These are phyloP conservation scores for Turnix velox DNA, from an alignment of 2,113 vertebrate species.

Conservation along the genomic window DNA sequence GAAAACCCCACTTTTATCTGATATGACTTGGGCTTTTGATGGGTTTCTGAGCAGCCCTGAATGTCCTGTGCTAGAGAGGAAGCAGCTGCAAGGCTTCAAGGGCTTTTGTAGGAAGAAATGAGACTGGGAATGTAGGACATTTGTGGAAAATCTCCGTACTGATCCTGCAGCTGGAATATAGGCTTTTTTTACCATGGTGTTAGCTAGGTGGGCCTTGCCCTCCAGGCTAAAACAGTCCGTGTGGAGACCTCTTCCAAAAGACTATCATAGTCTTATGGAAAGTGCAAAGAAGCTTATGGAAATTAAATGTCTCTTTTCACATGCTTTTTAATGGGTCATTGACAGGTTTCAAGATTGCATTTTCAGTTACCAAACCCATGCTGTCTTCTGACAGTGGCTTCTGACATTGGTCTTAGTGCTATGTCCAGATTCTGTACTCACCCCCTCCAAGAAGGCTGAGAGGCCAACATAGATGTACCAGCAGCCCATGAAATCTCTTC, in stretches of 20 bases:
- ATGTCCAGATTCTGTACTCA: fast-evolving
- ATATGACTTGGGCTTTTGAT: background rate
- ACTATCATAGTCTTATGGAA: fast-evolving
- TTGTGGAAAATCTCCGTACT: background rate
- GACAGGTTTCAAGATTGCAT: background rate
- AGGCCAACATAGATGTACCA: background rate
- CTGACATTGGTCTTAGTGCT: background rate
- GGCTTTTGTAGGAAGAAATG: background rate
- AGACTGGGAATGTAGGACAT: background rate
- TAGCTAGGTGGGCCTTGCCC: background rate
- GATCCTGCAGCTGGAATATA: background rate
- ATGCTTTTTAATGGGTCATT: background rate
- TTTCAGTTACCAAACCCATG: background rate
- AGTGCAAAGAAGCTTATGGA: fast-evolving
- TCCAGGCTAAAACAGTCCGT: background rate
- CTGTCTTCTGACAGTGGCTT: background rate
- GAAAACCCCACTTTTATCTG: background rate
- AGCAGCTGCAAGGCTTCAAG: background rate
- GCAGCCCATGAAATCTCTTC: background rate
- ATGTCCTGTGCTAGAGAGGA: background rate
- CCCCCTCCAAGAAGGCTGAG: background rate
- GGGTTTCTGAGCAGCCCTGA: background rate
- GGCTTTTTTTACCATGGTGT: background rate
- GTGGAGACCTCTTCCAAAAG: background rate
- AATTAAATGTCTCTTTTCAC: background rate